These are phyloP conservation scores for Alfaro cultratus DNA, from an alignment of 2,797 vertebrate genomes.

Conservation along the genomic window DNA sequence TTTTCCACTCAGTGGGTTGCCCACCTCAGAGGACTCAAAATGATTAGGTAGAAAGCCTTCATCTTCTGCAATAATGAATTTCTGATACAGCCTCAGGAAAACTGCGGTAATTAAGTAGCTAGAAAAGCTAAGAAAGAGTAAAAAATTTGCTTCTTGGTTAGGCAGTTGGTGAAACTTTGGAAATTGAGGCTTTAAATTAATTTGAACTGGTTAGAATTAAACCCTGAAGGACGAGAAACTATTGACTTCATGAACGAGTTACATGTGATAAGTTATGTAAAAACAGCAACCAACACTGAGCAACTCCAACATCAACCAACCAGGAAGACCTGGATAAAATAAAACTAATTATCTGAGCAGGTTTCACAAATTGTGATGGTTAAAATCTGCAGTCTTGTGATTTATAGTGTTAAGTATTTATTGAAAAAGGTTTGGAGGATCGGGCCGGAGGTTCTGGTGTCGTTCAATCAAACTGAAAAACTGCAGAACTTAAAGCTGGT, in stretches of 20 bases:
- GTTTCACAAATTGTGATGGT: not conserved
- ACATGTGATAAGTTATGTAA: not conserved
- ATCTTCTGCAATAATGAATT: slow-evolving; percentile 24
- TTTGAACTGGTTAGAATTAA: not conserved
- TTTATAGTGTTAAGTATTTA: not conserved
- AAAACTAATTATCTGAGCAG: not conserved
- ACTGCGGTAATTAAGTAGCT: slow-evolving; percentile 20
- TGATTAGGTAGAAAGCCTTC: slow-evolving; percentile 21
- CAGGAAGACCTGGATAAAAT: too few species aligned
- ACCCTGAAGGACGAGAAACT: not conserved
- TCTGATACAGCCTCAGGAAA: slow-evolving; percentile 17
- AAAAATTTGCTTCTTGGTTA: slow-evolving; percentile 10
- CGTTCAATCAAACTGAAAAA: not conserved
- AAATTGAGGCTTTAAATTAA: not conserved
- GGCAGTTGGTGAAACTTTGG: slow-evolving; percentile 6
- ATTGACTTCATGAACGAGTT: not conserved
- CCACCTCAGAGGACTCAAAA: slow-evolving; percentile 14
- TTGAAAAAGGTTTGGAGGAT: not conserved
- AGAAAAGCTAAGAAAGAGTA: not conserved
- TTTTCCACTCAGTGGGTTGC: slow-evolving; percentile 29
- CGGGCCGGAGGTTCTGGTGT: not conserved
- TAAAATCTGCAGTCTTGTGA: not conserved
- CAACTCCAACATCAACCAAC: too few species aligned
- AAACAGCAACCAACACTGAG: not conserved
- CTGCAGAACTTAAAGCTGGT: too few species aligned